Base-by-base conservation (phyloP, 2,888 invertebrate species). In the Sarcophaga carnaria region DNA sequence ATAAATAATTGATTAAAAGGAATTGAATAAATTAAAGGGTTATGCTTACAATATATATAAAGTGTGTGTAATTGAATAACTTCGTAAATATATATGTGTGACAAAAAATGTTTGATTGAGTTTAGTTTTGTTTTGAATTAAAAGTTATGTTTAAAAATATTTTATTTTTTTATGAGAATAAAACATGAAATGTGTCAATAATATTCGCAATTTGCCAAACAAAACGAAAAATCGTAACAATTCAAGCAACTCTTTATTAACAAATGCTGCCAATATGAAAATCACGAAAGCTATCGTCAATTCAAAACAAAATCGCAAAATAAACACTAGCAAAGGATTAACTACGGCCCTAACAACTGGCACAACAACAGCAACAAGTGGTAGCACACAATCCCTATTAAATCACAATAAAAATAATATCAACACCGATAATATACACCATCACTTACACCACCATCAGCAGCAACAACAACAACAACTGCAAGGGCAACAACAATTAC, bases 221-320 rank as follows among this genome's bases (percentile, higher is more conserved):
- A 84, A 87, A 69, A 25, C 76, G 3, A 81, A 79, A 84, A 72
- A 45, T 63, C 87, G 87, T 25, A 20, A 62, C 59, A 87, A 84
- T 69, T 45, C 79, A 0, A 82, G 71, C 66, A 87, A 84, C 60
- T 87, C 87, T 5, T 88, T 92, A 71, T 87, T 92, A 54, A 85
- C 90, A 17, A 92, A 89, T 88, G 92, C 92, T 54, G 92, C 89
- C 67, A 91, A 92, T 89, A 92, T 91, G 91, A 92, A 92, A 89
- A 91, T 91, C 62, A 89, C 89, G 25, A 92, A 90, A 86, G 90
- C 91, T 11, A 88, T 89, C 67, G 86, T 88, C 25, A 91, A 92
- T 88, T 83, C 90, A 22, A 92, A 91, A 76, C 87, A 87, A 79
- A 81, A 87, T 70, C 86, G 88, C 82, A 70, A 89, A 88, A 74